Conservation (phyloP, 2,113 vertebrate genomes). For the Dendropsophus ebraccatus region DNA sequence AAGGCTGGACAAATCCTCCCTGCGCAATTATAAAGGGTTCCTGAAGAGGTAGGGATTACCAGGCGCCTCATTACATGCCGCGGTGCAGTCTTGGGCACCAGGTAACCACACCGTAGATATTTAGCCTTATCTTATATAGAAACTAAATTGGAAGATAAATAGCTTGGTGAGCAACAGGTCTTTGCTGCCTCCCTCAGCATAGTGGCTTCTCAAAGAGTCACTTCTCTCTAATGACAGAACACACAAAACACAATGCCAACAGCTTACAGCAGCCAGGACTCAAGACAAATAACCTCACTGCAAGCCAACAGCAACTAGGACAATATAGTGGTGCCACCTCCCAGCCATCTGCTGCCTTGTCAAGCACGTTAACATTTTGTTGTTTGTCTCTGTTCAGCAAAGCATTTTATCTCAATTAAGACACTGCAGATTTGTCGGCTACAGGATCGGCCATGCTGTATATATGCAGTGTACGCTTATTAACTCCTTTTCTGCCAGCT, state of each 20-base stretch:
- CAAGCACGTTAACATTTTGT: slow-evolving; percentile 16
- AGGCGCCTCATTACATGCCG: not conserved
- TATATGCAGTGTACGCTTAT: not conserved
- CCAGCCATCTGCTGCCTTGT: slow-evolving; percentile 50
- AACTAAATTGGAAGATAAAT: slow-evolving; percentile 16
- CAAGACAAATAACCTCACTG: slow-evolving; percentile 37
- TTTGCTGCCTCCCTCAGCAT: not conserved
- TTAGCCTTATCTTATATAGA: slow-evolving; percentile 7
- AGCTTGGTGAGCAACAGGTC: not conserved
- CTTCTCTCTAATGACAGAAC: slow-evolving; percentile 43
- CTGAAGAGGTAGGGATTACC: not conserved
- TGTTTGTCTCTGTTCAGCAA: slow-evolving; percentile 29
- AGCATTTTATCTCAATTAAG: slow-evolving; percentile 44
- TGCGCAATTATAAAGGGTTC: slow-evolving; percentile 1
- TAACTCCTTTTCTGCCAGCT: not conserved
- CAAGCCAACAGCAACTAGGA: slow-evolving; percentile 36
- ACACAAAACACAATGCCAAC: slow-evolving; percentile 46
- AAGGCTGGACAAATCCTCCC: slow-evolving; percentile 15
- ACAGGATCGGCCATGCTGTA: not conserved
- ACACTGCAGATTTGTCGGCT: not conserved
- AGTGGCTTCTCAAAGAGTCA: slow-evolving; percentile 13
- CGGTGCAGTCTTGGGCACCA: not conserved
- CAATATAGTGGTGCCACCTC: slow-evolving; percentile 25
- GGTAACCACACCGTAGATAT: not conserved
- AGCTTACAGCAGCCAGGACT: slow-evolving; percentile 34